Percentiles rank a stretch among this genome's conserved stretches.
phyloP scores from a whole-genome alignment of 1,140 invertebrate genomes.

The Reticulitermes speratus region DNA sequence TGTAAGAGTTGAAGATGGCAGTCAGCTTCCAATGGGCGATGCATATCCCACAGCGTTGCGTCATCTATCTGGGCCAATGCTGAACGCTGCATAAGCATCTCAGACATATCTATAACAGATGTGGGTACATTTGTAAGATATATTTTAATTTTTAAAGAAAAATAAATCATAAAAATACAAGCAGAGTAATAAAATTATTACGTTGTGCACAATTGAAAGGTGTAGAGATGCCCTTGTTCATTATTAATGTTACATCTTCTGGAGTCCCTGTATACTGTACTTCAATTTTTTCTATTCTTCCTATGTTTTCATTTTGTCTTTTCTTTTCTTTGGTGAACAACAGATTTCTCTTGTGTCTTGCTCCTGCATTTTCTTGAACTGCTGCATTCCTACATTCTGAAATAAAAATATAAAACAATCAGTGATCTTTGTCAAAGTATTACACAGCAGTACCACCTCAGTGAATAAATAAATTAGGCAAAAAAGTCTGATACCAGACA shows the following conservation, averaged over 20 bases:
- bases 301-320: slow-evolving; percentile 66
- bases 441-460: too few species aligned
- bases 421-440: too few species aligned
- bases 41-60: slow-evolving; percentile 85
- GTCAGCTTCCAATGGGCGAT: slow-evolving; percentile 73
- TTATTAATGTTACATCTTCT: slow-evolving; percentile 72
- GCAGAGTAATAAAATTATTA: slow-evolving; percentile 48
- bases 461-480: too few species aligned
- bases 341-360: slow-evolving; percentile 57
- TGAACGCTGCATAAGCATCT: slow-evolving; percentile 67
- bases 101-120: slow-evolving; percentile 63
- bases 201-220: slow-evolving; percentile 89
- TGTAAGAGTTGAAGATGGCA: slow-evolving; percentile 81
- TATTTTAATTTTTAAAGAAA: not conserved
- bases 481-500: too few species aligned
- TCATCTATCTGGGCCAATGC: slow-evolving; percentile 79
- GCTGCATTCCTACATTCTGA: not conserved
- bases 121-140: not conserved
- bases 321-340: slow-evolving; percentile 80
- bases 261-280: slow-evolving; percentile 74
- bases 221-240: slow-evolving; percentile 93
- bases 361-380: slow-evolving; percentile 42
- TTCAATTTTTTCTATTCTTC: slow-evolving; percentile 89
- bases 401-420: not conserved
- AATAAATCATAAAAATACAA: not conserved